A percentile compares a stretch with the other conserved stretches of the same genome.
Evolutionary conservation across 2,797 vertebrate species (phyloP).

Genomic region (Oreortyx pictus): DNA sequence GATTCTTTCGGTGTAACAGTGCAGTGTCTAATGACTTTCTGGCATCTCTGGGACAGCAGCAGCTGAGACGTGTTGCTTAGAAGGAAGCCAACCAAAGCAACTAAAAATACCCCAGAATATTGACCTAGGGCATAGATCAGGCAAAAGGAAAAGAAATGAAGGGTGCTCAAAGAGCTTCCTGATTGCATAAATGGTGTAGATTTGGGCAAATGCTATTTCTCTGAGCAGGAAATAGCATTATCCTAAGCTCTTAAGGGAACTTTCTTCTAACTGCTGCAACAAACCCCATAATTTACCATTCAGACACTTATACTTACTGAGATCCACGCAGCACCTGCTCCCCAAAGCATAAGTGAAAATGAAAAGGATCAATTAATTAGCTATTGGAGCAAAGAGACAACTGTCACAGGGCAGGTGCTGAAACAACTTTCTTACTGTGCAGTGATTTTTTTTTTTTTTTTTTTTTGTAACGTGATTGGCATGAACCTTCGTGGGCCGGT

Average conservation of each 20-base stretch:
- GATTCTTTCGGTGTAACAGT: not conserved
- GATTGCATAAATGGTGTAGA: not conserved
- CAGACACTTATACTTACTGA: not conserved
- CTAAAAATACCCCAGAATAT: not conserved
- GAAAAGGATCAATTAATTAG: not conserved
- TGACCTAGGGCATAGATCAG: not conserved
- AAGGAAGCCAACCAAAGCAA: too few species aligned
- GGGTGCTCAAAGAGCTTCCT: not conserved
- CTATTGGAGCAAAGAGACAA: not conserved
- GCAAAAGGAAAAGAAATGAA: not conserved
- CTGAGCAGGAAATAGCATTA: not conserved
- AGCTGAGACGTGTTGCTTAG: not conserved
- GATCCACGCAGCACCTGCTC: not conserved
- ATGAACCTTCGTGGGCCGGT: not conserved
- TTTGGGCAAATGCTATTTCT: not conserved
- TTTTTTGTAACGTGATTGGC: not conserved
- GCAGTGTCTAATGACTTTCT: too few species aligned
- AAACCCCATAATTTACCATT: not conserved
- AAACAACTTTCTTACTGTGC: not conserved
- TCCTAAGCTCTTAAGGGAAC: not conserved
- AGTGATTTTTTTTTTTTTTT: not conserved
- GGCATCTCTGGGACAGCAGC: not conserved
- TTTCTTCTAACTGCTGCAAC: not conserved
- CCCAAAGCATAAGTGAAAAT: not conserved
- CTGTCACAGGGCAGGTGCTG: not conserved